Conservation (phyloP, 2,888 invertebrate species). For the Tenthredo scrophulariae region DNA sequence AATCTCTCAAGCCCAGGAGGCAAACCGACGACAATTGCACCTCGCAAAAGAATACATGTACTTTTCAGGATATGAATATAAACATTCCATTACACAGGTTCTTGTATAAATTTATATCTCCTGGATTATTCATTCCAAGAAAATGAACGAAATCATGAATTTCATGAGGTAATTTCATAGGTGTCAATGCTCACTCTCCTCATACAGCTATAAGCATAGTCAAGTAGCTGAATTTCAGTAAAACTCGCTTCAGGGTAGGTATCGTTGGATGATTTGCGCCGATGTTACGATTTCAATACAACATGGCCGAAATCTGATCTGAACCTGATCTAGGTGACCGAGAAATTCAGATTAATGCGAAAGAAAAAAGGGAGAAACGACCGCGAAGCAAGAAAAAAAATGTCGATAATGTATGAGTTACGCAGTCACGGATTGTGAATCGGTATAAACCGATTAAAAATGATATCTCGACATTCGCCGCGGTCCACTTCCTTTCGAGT, state of each 20-base stretch:
- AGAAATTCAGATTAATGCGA: neutral
- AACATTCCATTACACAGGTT: slow-evolving; percentile 2
- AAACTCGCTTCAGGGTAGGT: neutral
- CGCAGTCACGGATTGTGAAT: neutral
- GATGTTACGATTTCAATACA: neutral
- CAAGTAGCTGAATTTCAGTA: neutral
- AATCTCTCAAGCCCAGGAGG: slow-evolving; percentile 2
- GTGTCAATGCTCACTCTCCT: neutral
- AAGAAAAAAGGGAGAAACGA: no score
- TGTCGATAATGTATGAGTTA: neutral
- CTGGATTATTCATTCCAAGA: neutral
- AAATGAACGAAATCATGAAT: neutral
- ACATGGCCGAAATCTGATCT: neutral
- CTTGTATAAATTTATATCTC: neutral
- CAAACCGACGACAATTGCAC: slow-evolving; percentile 20
- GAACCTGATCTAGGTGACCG: neutral
- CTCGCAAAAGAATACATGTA: neutral
- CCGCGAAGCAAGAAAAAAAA: no score
- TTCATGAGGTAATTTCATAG: neutral
- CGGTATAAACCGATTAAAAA: neutral
- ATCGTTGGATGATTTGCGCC: neutral
- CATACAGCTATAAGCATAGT: neutral
- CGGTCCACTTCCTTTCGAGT: slow-evolving; percentile 35
- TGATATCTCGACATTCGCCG: neutral
- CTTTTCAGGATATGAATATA: neutral